phyloP scores from a whole-genome alignment of 2,113 vertebrate genomes.

The Cyanocitta stelleri region DNA sequence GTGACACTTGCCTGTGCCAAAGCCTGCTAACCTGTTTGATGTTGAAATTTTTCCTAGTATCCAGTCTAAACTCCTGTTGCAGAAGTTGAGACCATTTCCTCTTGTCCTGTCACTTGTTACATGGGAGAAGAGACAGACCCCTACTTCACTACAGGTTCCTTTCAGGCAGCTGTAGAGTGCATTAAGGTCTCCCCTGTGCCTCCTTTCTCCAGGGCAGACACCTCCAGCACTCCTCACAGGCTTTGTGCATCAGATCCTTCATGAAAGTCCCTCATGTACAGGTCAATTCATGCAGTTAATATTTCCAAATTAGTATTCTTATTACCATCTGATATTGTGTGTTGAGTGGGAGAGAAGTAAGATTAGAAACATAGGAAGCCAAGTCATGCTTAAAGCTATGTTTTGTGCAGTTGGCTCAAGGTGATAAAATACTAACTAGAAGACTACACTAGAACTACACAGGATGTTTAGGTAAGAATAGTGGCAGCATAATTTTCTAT shows the following conservation, averaged over 20 bases:
- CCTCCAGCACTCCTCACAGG: rapidly evolving
- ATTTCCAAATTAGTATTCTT: not conserved
- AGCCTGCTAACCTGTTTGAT: not conserved
- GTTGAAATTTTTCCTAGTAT: not conserved
- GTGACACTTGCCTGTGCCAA: not conserved
- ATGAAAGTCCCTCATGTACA: not conserved
- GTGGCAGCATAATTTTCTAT: not conserved
- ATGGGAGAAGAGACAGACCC: rapidly evolving
- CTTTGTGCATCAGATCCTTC: not conserved
- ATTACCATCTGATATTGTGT: rapidly evolving
- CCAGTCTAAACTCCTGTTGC: not conserved
- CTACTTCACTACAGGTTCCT: not conserved
- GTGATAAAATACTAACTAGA: not conserved
- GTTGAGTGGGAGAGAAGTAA: not conserved
- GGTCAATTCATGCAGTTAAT: not conserved
- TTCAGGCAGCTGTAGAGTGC: not conserved
- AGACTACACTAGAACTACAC: not conserved
- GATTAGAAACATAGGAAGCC: not conserved
- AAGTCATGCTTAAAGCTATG: not conserved
- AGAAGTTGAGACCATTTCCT: not conserved
- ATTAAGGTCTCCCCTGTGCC: not conserved
- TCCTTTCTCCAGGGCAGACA: not conserved
- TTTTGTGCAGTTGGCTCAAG: not conserved
- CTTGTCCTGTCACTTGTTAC: not conserved
- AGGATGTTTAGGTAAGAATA: not conserved